Percentiles rank a stretch among this genome's conserved stretches.
phyloP scores from a whole-genome alignment of 1,140 invertebrate species.

The Drosophila mojavensis region DNA sequence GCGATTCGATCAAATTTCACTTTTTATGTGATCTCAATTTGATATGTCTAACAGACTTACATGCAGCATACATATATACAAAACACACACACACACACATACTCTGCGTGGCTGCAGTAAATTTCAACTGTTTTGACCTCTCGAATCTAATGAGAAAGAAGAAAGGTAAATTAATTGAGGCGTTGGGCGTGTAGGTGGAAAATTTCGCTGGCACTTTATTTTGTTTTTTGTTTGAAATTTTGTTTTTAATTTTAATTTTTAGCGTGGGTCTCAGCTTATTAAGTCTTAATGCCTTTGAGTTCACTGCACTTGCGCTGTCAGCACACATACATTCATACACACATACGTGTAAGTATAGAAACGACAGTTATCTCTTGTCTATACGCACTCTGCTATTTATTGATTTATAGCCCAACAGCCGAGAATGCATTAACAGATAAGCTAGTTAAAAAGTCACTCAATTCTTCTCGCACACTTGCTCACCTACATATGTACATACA shows the following conservation, averaged over 20 bases:
- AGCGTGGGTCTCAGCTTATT: constrained; percentile 34
- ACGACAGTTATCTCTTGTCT: constrained; percentile 29
- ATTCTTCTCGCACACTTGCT: constrained; percentile 6
- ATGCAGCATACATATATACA: constrained; percentile 1
- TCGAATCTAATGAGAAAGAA: constrained; percentile 24
- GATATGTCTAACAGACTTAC: constrained; percentile 26
- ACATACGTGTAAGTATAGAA: constrained; percentile 10
- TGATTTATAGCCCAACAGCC: constrained; percentile 17
- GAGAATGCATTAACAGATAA: constrained; percentile 20
- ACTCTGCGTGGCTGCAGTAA: neutral
- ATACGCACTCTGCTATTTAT: constrained; percentile 17
- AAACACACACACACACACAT: neutral
- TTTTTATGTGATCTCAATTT: constrained; percentile 48
- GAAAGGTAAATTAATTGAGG: constrained; percentile 38
- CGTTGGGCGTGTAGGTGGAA: constrained; percentile 30
- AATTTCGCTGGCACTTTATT: constrained; percentile 35
- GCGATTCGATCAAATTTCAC: constrained; percentile 62
- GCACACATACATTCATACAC: neutral
- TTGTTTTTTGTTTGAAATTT: neutral
- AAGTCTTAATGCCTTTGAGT: constrained; percentile 14
- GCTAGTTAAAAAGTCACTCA: constrained; percentile 12
- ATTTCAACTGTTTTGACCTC: constrained; percentile 21
- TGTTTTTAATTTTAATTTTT: neutral
- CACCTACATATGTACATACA: neutral
- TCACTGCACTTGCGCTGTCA: constrained; percentile 33